These are phyloP conservation scores for Cloeon dipterum DNA, from an alignment of 2,888 invertebrate genomes.

Conservation along the genomic window DNA sequence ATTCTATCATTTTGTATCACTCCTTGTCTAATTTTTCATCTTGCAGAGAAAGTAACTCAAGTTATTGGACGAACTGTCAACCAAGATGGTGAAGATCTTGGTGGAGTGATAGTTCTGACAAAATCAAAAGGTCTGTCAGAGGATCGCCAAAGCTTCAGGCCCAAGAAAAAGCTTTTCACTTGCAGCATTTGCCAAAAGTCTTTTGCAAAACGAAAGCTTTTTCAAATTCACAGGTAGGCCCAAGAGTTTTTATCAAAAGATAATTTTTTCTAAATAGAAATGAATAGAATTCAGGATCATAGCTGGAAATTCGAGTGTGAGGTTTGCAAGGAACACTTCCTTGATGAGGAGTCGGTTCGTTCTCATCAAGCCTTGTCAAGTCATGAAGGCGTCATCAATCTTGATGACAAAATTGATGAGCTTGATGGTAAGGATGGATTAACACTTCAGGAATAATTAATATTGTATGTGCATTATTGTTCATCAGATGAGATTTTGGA, in stretches of 20 bases:
- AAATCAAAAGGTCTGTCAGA: conserved; percentile 22
- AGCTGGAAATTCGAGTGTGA: conserved; percentile 27
- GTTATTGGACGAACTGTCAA: conserved; percentile 43
- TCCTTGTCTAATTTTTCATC: background rate
- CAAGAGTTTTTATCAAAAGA: too few species aligned
- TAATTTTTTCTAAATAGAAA: too few species aligned
- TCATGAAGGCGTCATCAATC: conserved; percentile 17
- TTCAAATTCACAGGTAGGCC: conserved; percentile 19
- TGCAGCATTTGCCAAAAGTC: conserved; percentile 27
- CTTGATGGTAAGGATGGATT: background rate
- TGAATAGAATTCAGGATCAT: background rate
- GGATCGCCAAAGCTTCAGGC: conserved; percentile 12
- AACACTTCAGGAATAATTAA: too few species aligned
- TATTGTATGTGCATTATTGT: too few species aligned
- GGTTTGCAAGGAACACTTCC: conserved; percentile 22
- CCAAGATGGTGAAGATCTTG: conserved; percentile 29
- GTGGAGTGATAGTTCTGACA: conserved; percentile 35
- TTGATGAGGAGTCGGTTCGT: conserved; percentile 24
- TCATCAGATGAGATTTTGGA: too few species aligned
- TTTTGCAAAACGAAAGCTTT: conserved; percentile 25
- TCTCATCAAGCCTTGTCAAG: conserved; percentile 29
- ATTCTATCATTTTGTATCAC: too few species aligned
- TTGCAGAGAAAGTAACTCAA: conserved; percentile 14
- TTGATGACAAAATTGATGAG: background rate
- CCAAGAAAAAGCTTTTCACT: conserved; percentile 19